Evolutionary conservation across 92 coral and sea anemone genomes (phyloP), one percentile per base, ranked within the genome.

Genomic region (Virgularia gustaviana): DNA sequence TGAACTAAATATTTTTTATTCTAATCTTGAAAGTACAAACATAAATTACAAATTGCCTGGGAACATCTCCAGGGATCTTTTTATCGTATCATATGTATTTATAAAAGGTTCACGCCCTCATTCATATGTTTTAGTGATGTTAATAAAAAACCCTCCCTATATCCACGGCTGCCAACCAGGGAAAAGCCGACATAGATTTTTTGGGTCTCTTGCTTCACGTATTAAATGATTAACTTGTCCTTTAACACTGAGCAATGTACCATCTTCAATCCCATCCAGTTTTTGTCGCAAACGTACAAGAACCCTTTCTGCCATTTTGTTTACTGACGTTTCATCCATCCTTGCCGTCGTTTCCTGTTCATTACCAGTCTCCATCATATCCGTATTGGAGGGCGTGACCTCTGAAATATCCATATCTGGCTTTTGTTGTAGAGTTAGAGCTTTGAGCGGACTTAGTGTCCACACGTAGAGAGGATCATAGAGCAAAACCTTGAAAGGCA

Each of bases 131-230:
- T n/a, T n/a, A n/a, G n/a, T n/a, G n/a, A n/a, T n/a, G n/a, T n/a
- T n/a, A n/a, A n/a, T n/a, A n/a, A n/a, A n/a, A n/a, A n/a, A n/a
- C n/a, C n/a, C n/a, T n/a, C n/a, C n/a, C 32, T 78, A 92, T 11
- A 92, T 88, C 98, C 98, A 92, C 2, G 98, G 96, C 79, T 92
- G 98, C 98, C 98, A 92, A 1, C 98, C 98, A 27, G 88, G 70
- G 63, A 89, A 92, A 56, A 92, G 71, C 7, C 90, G 76, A 63
- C 90, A 87, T 29, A 92, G 62, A 70, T 92, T 92, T 54, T 92
- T 92, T 0, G 94, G 82, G 51, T 92, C 98, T 83, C 65, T 90
- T 0, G 96, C 98, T 41, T 92, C 92, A 19, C 96, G 81, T 53
- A 92, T 92, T 49, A 92, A 84, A 52, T 89, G 98, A 59, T 87